Evolutionary conservation across 2,888 invertebrate species (phyloP).

Genomic region (Prenolepis imparis): DNA sequence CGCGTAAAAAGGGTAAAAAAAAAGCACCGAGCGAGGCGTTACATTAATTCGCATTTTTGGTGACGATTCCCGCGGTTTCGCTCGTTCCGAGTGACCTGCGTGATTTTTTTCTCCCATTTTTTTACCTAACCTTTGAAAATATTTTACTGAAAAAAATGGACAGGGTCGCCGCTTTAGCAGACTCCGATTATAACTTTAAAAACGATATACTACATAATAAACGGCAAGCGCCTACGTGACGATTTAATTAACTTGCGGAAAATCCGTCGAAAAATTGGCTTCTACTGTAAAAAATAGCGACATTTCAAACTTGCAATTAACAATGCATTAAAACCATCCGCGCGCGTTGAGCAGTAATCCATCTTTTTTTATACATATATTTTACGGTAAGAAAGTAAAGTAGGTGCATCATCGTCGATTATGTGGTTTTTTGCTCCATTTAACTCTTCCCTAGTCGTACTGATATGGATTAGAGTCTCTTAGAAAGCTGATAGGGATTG

Average conservation of each 20-base stretch:
- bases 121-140: constrained; percentile 37
- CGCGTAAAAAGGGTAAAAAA: constrained; percentile 4
- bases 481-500: constrained; percentile 50
- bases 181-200: constrained; percentile 37
- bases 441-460: constrained; percentile 28
- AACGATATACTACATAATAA: constrained; percentile 53
- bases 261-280: constrained; percentile 34
- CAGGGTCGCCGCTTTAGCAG: constrained; percentile 29
- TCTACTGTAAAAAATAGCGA: constrained; percentile 21
- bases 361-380: constrained; percentile 38
- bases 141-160: constrained; percentile 44
- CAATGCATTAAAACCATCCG: constrained; percentile 25
- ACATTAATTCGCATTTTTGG: constrained; percentile 55
- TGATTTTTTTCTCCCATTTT: constrained; percentile 2
- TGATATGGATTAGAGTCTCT: constrained; percentile 53
- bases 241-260: constrained; percentile 37
- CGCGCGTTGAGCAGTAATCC: constrained; percentile 13
- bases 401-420: constrained; percentile 62
- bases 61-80: constrained; percentile 37
- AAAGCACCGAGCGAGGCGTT: constrained; percentile 36
- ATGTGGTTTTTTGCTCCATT: constrained; percentile 26
- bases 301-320: constrained; percentile 25
- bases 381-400: constrained; percentile 25
- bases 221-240: constrained; percentile 24
- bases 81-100: constrained; percentile 27